Base-by-base conservation (phyloP, 2,113 vertebrate genomes). In the Mustela nigripes region DNA sequence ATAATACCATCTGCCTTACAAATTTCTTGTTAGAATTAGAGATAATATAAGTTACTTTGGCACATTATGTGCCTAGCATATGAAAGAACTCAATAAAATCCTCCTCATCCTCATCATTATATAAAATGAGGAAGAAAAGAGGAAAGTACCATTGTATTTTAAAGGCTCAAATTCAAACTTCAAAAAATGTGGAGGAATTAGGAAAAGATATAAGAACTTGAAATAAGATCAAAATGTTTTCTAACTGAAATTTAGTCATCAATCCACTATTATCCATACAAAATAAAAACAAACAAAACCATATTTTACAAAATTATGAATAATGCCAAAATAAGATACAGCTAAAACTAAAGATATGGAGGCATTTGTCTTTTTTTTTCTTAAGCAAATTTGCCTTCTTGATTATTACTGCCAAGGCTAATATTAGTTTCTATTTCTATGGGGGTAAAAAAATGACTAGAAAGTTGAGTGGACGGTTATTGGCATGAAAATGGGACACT, bases 231-330 rank as follows among this genome's bases (percentile, higher is more conserved):
- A 82, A 87, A 94, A 88, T 62, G 22, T 36, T 85, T 96, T 91
- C 80, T 42, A 88, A 78, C 11, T 78, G n/a, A 80, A 92, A 88
- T 86, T 69, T 33, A 11, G 39, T 78, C 62, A 48, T 28, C 15
- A 88, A 62, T 39, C 31, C 39, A 91, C 22, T 26, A 62, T 73
- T 84, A 88, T 19, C 36, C 33, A 81, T 65, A 50, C 26, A 95
- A 96, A 90, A 93, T n/a, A 78, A 93, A 96, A 96, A 71, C 18
- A 91, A 96, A 58, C 16, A 33, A 92, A 93, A 91, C 28, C 1
- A 31, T n/a, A 80, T 84, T 95, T 90, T 92, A 74, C 26, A 94
- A 94, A 95, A 97, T n/a, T 71, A 2, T 76, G 63, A 94, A 69
- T 65, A 85, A 92, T 90, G 93, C 28, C 33, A 88, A 94, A 92